These are phyloP conservation scores for Mormyrops attenuatus DNA, from an alignment of 2,797 vertebrate genomes.

Conservation along the genomic window DNA sequence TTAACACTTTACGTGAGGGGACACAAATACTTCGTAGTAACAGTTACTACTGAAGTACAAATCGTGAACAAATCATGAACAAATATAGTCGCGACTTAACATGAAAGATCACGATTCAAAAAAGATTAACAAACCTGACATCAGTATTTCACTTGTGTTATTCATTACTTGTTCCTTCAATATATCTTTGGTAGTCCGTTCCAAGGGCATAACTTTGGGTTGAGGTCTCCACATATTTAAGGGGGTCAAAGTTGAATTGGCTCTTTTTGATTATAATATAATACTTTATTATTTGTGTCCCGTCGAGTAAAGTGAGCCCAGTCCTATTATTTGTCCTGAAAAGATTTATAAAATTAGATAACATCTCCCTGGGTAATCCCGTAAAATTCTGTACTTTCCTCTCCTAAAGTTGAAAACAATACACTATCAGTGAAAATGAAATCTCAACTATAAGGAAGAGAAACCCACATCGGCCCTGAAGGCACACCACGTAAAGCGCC, in stretches of 20 bases:
- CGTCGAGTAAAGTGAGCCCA: neutral
- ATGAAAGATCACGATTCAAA: neutral
- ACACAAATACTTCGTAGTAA: neutral
- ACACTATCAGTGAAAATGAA: neutral
- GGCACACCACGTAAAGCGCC: neutral
- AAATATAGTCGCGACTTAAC: neutral
- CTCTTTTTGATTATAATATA: no score
- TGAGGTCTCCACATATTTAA: no score
- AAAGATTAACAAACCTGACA: neutral
- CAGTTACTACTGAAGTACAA: neutral
- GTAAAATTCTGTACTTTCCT: neutral
- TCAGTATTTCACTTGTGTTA: neutral
- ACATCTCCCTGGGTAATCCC: neutral
- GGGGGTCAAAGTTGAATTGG: no score
- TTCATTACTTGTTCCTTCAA: no score
- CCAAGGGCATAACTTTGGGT: no score
- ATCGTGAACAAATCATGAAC: neutral
- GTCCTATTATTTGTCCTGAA: neutral
- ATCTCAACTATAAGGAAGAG: neutral
- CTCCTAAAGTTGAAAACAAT: neutral
- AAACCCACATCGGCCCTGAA: neutral
- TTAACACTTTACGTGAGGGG: neutral
- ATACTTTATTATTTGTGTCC: neutral
- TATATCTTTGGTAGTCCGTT: no score
- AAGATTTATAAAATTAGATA: neutral